Evolutionary conservation across 2,797 vertebrate species (phyloP).

Genomic region (Cirrhinus mrigala): DNA sequence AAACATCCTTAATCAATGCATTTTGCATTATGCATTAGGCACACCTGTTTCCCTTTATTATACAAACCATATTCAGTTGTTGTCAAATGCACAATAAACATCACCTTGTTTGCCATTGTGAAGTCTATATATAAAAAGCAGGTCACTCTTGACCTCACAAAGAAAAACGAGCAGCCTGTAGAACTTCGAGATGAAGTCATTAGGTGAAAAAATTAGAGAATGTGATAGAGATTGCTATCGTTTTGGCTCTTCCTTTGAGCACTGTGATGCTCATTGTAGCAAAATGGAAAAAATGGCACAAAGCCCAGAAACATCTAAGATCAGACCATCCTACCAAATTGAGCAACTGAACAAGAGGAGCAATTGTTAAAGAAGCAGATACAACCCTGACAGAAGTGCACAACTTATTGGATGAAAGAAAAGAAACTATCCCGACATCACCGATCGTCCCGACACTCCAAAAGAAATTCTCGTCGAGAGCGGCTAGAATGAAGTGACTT

Average conservation of each 20-base stretch:
- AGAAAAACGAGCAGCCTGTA: not conserved
- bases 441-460: not conserved
- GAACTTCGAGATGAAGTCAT: not conserved
- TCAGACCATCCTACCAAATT: slow-evolving; percentile 15
- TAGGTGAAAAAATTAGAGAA: not conserved
- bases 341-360: slow-evolving; percentile 19
- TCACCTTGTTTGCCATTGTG: not conserved
- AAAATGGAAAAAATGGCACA: slow-evolving; percentile 20
- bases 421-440: slow-evolving; percentile 8
- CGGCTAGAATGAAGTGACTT: not conserved
- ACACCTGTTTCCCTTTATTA: not conserved
- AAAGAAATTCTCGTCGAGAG: not conserved
- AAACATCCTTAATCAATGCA: not conserved
- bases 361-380: not conserved
- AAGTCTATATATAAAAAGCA: not conserved
- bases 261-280: not conserved
- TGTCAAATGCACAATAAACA: not conserved
- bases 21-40: slow-evolving; percentile 1
- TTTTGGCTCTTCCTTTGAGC: slow-evolving; percentile 14
- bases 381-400: not conserved
- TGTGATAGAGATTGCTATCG: not conserved
- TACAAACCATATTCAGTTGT: not conserved
- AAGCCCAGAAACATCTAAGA: slow-evolving; percentile 22
- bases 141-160: not conserved
- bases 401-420: not conserved